phyloP scores from a whole-genome alignment of 2,113 vertebrate genomes.

The Sphaerodactylus townsendi region DNA sequence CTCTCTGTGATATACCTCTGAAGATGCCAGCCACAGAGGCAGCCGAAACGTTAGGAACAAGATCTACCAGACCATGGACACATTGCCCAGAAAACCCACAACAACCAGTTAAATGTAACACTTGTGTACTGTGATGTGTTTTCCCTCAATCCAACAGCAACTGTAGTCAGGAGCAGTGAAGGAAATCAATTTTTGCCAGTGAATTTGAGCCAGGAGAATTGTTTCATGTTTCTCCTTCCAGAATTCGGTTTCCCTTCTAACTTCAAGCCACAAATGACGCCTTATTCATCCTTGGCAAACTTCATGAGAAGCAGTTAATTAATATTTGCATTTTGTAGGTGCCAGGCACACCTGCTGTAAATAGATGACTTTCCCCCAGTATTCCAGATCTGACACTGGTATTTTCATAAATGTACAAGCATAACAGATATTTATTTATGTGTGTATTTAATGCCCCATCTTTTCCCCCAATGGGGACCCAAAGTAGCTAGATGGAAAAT shows the following conservation, averaged over 20 bases:
- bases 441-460: no score
- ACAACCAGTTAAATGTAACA: not conserved
- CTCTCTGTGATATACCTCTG: no score
- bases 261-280: not conserved
- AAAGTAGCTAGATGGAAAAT: not conserved
- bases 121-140: not conserved
- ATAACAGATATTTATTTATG: not conserved
- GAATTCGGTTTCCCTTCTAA: not conserved
- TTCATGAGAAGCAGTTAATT: not conserved
- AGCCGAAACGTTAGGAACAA: no score
- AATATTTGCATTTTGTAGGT: not conserved
- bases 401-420: not conserved
- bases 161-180: not conserved
- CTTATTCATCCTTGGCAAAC: not conserved
- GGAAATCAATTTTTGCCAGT: not conserved
- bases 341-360: not conserved
- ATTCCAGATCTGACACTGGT: no score
- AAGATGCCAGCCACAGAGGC: no score
- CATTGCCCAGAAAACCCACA: no score
- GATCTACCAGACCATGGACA: no score
- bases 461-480: no score
- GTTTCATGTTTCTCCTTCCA: not conserved
- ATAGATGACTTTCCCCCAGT: no score
- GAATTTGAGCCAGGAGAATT: not conserved
- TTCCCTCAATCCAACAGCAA: not conserved